A percentile compares a stretch with the other conserved stretches of the same genome.
phyloP scores from a whole-genome alignment of 92 coral and sea anemone species.

The Metridium senile region DNA sequence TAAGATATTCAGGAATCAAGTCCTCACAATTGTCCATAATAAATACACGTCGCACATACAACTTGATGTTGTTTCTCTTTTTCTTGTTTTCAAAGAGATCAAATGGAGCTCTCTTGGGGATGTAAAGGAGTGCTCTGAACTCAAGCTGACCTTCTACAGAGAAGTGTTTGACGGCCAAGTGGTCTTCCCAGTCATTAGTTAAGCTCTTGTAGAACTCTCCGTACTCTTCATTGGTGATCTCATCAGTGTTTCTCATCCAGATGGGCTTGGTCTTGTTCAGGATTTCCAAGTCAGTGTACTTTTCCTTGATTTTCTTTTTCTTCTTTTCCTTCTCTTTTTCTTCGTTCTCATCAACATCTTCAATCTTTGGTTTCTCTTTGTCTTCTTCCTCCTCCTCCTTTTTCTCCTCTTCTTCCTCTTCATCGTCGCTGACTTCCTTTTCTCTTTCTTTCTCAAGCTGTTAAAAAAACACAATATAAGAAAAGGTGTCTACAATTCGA shows the following conservation, averaged over 20 bases:
- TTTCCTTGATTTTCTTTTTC: conserved; percentile 93
- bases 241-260: conserved; percentile 98
- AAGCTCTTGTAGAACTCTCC: conserved; percentile 99
- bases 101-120: conserved; percentile 95
- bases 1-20: conserved; percentile 94
- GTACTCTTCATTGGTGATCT: conserved; percentile 93
- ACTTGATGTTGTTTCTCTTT: conserved; percentile 98
- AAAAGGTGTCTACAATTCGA: no score
- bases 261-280: conserved; percentile 97
- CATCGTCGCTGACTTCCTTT: conserved; percentile 92
- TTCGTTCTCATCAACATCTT: conserved; percentile 79
- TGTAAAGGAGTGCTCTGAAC: conserved; percentile 91
- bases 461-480: no score
- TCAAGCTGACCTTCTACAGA: conserved; percentile 99
- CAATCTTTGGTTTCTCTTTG: conserved; percentile 82
- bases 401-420: conserved; percentile 61
- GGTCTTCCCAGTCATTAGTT: conserved; percentile 99
- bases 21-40: conserved; percentile 99
- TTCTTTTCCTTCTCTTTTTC: conserved; percentile 77
- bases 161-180: conserved; percentile 97
- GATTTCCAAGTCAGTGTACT: conserved; percentile 91
- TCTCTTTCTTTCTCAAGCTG: conserved; percentile 98
- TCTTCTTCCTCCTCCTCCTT: conserved; percentile 70
- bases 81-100: conserved; percentile 99
- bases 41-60: conserved; percentile 97